Evolutionary conservation across 2,888 invertebrate genomes (phyloP).

Genomic region (Drosophila colorata): DNA sequence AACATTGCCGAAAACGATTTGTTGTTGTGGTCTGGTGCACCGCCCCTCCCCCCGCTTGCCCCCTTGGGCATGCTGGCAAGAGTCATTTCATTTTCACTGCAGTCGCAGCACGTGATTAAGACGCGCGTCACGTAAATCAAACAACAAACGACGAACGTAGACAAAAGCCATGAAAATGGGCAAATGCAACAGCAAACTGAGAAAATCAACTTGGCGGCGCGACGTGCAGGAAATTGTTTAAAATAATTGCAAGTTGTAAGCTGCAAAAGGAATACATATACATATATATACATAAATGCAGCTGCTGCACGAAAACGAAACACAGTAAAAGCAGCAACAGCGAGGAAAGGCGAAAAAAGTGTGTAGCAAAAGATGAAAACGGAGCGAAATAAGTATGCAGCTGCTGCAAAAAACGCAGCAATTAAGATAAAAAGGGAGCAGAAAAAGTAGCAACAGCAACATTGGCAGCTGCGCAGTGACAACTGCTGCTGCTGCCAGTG

Average conservation of each 20-base stretch:
- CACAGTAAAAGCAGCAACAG: conserved; percentile 1
- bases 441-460: neutral
- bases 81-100: conserved; percentile 50
- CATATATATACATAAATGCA: conserved; percentile 31
- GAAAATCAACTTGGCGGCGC: conserved; percentile 42
- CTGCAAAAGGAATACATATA: conserved; percentile 24
- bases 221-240: conserved; percentile 73
- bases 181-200: conserved; percentile 29
- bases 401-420: conserved; percentile 29
- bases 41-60: neutral
- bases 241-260: conserved; percentile 65
- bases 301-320: conserved; percentile 34
- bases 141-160: conserved; percentile 60
- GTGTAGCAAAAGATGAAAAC: conserved; percentile 9
- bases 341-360: too few relatives aligned
- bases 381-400: conserved; percentile 14
- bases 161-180: conserved; percentile 51
- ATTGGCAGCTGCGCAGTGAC: neutral
- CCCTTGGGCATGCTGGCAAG: neutral
- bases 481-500: neutral
- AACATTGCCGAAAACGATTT: conserved; percentile 56
- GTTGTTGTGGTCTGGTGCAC: conserved; percentile 46
- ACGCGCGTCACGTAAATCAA: conserved; percentile 66
- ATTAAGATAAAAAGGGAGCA: neutral
- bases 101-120: conserved; percentile 58